Evolutionary conservation across 2,797 vertebrate genomes (phyloP).

Genomic region (Graptemys geographica): DNA sequence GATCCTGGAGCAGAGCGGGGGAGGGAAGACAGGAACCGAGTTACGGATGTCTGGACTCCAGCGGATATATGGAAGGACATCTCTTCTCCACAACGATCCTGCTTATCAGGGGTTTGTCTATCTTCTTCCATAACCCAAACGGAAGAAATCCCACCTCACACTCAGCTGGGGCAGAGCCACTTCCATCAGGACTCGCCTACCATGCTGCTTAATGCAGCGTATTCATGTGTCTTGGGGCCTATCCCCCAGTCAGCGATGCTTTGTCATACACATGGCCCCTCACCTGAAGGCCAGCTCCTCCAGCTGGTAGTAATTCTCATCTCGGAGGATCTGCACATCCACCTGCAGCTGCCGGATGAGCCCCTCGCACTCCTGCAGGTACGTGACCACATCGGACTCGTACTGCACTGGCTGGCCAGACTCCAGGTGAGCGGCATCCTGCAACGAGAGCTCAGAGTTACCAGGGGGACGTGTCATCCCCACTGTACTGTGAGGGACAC

Average conservation of each 20-base stretch:
- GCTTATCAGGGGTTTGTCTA: neutral
- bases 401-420: slow-evolving; percentile 89
- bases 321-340: slow-evolving; percentile 92
- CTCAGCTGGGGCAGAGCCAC: fast-evolving
- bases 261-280: neutral
- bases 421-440: slow-evolving; percentile 95
- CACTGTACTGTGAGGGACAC: neutral
- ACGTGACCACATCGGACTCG: slow-evolving; percentile 90
- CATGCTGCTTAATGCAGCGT: fast-evolving
- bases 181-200: neutral
- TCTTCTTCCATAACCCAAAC: too few relatives aligned
- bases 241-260: fast-evolving
- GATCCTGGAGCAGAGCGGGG: slow-evolving; percentile 79
- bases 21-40: neutral
- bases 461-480: too few relatives aligned
- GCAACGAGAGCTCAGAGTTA: slow-evolving; percentile 6
- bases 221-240: fast-evolving
- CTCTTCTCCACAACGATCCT: neutral
- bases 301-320: slow-evolving; percentile 96
- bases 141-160: neutral
- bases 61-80: neutral
- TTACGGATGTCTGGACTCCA: neutral
- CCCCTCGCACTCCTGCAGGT: slow-evolving; percentile 94
- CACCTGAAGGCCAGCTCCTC: slow-evolving; percentile 97
- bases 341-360: slow-evolving; percentile 90